Evolutionary conservation across 2,888 invertebrate species (phyloP), one percentile per base, ranked within the genome.

Genomic region (Cantharis rustica): DNA sequence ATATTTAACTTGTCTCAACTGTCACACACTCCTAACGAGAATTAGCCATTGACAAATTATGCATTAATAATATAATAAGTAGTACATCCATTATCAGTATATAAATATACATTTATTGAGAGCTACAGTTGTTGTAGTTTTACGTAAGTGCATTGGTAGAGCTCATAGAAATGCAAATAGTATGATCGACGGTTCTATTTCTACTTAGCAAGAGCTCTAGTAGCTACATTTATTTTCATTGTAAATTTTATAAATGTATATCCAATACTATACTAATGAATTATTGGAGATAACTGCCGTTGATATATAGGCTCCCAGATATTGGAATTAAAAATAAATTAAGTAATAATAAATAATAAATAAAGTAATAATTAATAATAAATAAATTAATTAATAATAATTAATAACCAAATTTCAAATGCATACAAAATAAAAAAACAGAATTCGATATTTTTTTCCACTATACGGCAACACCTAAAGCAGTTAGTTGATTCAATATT

Each of bases 401-500:
- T 13, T n/a, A 31, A 31, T n/a, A 47, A 47, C 9, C 47, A 47
- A 47, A 47, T 47, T 47, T 47, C 7, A n/a, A 47, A 47, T 31
- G 4, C 47, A 27, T 27, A 23, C 9, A 47, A 47, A n/a, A n/a
- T 47, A 47, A 47, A n/a, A 47, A 47, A 13, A 23, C 13, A 31
- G 4, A 47, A 2, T 13, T n/a, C 47, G 7, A 47, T n/a, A n/a
- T 66, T 66, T 20, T 66, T 66, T 15, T 66, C 20, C 9, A 66
- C 63, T 17, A 63, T 63, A 63, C 16, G 47, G 16, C 63, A 63
- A 13, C 63, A 63, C 63, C 63, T 63, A 63, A 63, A 63, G 63
- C 63, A 66, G 64, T 47, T 47, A 47, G 47, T 16, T 66, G 64
- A 66, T 66, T 66, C 20, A 66, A 66, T 66, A 66, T 66, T 66